phyloP scores from a whole-genome alignment of 2,113 vertebrate species.

The Rhea americana region DNA sequence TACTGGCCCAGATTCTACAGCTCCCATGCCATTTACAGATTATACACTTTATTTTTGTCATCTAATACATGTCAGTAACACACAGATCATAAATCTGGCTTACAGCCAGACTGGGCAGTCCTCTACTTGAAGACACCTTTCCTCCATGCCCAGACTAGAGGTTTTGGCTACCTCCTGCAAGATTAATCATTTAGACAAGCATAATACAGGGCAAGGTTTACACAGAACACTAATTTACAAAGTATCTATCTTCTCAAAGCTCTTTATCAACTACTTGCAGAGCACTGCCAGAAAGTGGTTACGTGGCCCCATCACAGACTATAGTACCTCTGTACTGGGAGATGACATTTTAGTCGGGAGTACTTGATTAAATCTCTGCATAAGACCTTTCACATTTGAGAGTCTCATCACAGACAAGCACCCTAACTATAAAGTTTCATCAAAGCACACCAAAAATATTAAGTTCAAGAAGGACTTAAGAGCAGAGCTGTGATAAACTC shows the following conservation, averaged over 20 bases:
- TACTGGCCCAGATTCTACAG: not conserved
- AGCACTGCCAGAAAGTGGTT: not conserved
- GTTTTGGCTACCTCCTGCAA: not conserved
- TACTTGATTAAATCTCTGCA: not conserved
- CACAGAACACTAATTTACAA: not conserved
- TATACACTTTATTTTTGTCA: not conserved
- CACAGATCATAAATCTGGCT: not conserved
- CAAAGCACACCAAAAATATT: not conserved
- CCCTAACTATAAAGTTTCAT: not conserved
- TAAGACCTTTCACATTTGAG: not conserved
- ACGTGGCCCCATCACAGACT: not conserved
- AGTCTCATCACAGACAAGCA: not conserved
- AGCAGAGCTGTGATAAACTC: not conserved
- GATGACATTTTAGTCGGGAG: not conserved
- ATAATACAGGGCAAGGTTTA: not conserved
- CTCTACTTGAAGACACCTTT: rapidly evolving
- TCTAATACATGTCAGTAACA: not conserved
- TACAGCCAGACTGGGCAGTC: not conserved
- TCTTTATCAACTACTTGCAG: not conserved
- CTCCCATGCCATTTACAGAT: not conserved
- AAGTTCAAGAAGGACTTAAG: not conserved
- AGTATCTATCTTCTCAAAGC: not conserved
- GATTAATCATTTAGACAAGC: not conserved
- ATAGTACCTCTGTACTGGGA: not conserved
- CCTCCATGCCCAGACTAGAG: not conserved